These are phyloP conservation scores for Agriopis leucophaearia DNA, from an alignment of 2,888 invertebrate genomes.

Conservation along the genomic window DNA sequence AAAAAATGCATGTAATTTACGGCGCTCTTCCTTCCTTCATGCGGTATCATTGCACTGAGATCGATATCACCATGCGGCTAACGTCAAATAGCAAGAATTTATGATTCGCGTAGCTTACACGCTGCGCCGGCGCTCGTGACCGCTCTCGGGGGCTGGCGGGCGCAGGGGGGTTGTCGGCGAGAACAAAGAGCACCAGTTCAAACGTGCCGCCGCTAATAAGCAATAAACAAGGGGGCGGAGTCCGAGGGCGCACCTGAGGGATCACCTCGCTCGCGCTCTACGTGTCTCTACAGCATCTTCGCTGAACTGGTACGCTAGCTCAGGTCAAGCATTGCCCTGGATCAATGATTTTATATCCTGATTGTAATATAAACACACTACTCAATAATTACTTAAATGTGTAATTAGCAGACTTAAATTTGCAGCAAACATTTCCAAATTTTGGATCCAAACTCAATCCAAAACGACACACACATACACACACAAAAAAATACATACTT, in stretches of 20 bases:
- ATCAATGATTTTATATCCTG: conserved; percentile 27
- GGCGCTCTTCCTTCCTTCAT: conserved; percentile 76
- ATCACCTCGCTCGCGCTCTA: conserved; percentile 73
- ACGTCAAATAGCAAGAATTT: conserved; percentile 85
- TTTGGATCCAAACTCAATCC: no score
- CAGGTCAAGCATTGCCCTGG: conserved; percentile 34
- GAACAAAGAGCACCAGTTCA: conserved; percentile 83
- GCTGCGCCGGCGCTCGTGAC: conserved; percentile 78
- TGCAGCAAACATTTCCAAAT: no score
- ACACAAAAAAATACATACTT: no score
- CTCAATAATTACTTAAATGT: no score
- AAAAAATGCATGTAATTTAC: conserved; percentile 57
- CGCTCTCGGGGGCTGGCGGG: conserved; percentile 58
- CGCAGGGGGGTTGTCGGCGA: conserved; percentile 68
- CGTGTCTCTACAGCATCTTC: conserved; percentile 51
- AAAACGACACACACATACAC: no score
- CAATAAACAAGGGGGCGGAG: conserved; percentile 86
- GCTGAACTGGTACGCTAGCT: conserved; percentile 47
- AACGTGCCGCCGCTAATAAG: conserved; percentile 86
- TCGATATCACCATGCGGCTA: conserved; percentile 78
- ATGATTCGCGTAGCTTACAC: conserved; percentile 79
- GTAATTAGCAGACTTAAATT: no score
- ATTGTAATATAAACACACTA: conserved; percentile 26
- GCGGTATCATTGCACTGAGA: conserved; percentile 79
- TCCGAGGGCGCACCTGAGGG: conserved; percentile 81